Conservation (phyloP, 2,113 vertebrate species). For the Grammomys dolichurus region DNA sequence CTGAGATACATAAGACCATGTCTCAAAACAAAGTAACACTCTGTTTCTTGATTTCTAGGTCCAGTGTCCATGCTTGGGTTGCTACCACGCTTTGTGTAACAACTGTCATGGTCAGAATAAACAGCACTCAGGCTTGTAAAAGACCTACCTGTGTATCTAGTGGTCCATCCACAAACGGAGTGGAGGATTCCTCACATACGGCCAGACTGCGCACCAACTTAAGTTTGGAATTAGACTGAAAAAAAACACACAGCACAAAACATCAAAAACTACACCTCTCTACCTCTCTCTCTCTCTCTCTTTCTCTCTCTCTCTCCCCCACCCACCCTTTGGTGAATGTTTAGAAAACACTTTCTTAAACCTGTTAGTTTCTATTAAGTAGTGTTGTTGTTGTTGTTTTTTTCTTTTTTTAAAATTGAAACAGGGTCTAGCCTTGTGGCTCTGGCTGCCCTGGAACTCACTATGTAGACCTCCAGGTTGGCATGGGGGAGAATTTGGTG, state of each 20-base stretch:
- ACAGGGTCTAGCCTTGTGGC: neutral
- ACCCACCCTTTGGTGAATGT: neutral
- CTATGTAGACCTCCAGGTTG: neutral
- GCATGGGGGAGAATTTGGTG: neutral
- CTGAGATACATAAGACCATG: neutral
- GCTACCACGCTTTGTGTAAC: constrained; percentile 2
- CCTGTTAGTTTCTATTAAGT: constrained; percentile 39
- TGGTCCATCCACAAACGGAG: constrained; percentile 93
- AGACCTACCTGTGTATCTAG: constrained; percentile 92
- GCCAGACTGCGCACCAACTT: constrained; percentile 98
- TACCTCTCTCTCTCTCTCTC: no score
- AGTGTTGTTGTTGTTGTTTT: neutral
- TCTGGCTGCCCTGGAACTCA: neutral
- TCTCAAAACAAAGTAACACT: neutral
- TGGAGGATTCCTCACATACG: constrained; percentile 97
- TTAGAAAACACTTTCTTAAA: constrained; percentile 45
- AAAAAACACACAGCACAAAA: constrained; percentile 4
- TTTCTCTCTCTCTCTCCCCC: no score
- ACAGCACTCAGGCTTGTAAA: neutral
- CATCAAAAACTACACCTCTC: neutral
- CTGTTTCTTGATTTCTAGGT: constrained; percentile 27
- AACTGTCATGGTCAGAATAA: constrained; percentile 30
- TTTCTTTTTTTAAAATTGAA: neutral
- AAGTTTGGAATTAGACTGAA: constrained; percentile 97
- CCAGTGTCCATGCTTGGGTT: neutral